Evolutionary conservation across 2,113 vertebrate genomes (phyloP).

Genomic region (Sylvilagus bachmani): DNA sequence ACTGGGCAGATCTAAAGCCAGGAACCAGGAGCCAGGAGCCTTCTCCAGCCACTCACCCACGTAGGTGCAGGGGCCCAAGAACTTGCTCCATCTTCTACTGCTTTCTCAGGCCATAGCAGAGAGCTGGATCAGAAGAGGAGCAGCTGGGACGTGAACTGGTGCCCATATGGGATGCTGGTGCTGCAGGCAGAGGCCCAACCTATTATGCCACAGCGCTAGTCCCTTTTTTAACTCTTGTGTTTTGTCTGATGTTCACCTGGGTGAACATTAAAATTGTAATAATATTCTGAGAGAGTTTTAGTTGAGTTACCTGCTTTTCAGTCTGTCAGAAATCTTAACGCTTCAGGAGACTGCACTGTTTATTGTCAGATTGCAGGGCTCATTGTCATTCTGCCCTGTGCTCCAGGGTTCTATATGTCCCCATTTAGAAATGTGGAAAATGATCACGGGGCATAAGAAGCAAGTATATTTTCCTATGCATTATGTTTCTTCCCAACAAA

Average conservation of each 20-base stretch:
- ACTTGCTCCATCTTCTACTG: too few relatives aligned
- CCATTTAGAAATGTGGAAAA: neutral
- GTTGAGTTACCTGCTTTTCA: neutral
- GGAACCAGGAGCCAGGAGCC: too few relatives aligned
- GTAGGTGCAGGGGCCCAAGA: too few relatives aligned
- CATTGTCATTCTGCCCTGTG: neutral
- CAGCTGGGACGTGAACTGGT: too few relatives aligned
- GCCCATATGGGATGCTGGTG: too few relatives aligned
- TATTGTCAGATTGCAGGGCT: neutral
- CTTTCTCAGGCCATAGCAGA: too few relatives aligned
- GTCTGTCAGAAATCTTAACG: neutral
- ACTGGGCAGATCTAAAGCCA: too few relatives aligned
- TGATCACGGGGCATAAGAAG: neutral
- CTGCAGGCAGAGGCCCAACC: too few relatives aligned
- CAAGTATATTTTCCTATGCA: constrained; percentile 8
- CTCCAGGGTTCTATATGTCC: neutral
- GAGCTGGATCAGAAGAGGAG: too few relatives aligned
- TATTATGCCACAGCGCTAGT: too few relatives aligned
- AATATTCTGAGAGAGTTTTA: neutral
- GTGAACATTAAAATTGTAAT: constrained; percentile 30
- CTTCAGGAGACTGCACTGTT: neutral
- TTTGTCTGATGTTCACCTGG: neutral
- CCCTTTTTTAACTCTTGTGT: neutral
- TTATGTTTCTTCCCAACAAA: neutral
- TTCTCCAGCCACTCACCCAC: too few relatives aligned